These are phyloP conservation scores for Netelia virgata DNA, from an alignment of 2,888 invertebrate species.

Conservation along the genomic window DNA sequence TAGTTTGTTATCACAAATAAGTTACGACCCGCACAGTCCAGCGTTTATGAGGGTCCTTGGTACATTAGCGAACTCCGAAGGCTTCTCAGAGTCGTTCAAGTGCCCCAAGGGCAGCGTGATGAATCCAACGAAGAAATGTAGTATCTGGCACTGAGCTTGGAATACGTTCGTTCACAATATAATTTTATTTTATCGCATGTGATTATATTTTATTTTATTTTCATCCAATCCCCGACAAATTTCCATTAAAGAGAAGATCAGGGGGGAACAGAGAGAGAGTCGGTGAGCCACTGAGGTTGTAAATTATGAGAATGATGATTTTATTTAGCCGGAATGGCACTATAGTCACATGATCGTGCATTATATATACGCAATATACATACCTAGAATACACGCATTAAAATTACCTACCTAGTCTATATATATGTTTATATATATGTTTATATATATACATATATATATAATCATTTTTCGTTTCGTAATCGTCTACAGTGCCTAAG, in stretches of 20 bases:
- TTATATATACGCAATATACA: conserved; percentile 62
- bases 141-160: conserved; percentile 86
- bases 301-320: conserved; percentile 70
- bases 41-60: conserved; percentile 88
- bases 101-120: conserved; percentile 87
- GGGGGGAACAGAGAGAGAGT: background rate
- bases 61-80: conserved; percentile 88
- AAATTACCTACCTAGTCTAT: conserved; percentile 69
- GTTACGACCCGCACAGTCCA: conserved; percentile 89
- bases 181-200: no score
- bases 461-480: conserved; percentile 11
- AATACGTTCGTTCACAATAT: no score
- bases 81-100: conserved; percentile 88
- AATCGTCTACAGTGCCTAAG: conserved; percentile 62
- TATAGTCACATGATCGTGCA: conserved; percentile 68
- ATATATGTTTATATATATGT: conserved; percentile 25
- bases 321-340: conserved; percentile 70
- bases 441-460: conserved; percentile 15
- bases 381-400: conserved; percentile 72
- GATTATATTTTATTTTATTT: no score
- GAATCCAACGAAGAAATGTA: conserved; percentile 88
- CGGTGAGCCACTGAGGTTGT: conserved; percentile 4
- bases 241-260: background rate
- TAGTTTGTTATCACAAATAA: conserved; percentile 84
- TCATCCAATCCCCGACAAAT: no score